A percentile compares a stretch with the other conserved stretches of the same genome.
Evolutionary conservation across 2,888 invertebrate genomes (phyloP).

Genomic region (Tachina fera): DNA sequence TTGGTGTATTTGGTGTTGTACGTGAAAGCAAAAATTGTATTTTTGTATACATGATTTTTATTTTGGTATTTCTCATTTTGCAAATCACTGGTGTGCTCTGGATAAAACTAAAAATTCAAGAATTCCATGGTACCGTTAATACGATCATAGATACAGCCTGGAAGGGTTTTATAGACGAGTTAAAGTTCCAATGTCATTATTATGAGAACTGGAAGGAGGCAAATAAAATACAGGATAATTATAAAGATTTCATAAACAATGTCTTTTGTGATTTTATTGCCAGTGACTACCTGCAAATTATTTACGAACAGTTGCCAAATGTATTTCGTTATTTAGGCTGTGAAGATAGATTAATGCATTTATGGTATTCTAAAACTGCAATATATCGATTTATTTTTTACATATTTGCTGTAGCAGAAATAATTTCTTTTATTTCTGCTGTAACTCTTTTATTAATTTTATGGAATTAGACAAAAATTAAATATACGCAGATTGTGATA

Average conservation of each 20-base stretch:
- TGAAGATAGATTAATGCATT: neutral
- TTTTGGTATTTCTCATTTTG: neutral
- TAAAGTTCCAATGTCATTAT: slow-evolving; percentile 4
- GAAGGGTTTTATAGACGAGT: neutral
- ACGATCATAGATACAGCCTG: neutral
- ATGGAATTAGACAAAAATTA: neutral
- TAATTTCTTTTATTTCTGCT: neutral
- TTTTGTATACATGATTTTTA: neutral
- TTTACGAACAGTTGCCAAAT: slow-evolving; percentile 2
- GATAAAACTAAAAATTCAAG: neutral
- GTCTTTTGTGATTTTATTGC: slow-evolving; percentile 31
- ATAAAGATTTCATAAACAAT: neutral
- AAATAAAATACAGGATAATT: neutral
- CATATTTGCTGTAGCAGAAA: neutral
- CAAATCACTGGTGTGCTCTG: neutral
- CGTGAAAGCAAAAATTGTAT: slow-evolving; percentile 21
- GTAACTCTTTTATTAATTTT: neutral
- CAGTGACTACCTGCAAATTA: slow-evolving; percentile 19
- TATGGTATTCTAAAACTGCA: slow-evolving; percentile 23
- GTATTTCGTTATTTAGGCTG: slow-evolving; percentile 3
- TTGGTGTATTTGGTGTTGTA: slow-evolving; percentile 11
- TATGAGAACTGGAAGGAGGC: neutral
- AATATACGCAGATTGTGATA: too few species aligned
- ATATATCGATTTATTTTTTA: neutral
- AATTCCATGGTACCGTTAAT: neutral